phyloP scores from a whole-genome alignment of 2,113 vertebrate genomes.

The Rostratula benghalensis region DNA sequence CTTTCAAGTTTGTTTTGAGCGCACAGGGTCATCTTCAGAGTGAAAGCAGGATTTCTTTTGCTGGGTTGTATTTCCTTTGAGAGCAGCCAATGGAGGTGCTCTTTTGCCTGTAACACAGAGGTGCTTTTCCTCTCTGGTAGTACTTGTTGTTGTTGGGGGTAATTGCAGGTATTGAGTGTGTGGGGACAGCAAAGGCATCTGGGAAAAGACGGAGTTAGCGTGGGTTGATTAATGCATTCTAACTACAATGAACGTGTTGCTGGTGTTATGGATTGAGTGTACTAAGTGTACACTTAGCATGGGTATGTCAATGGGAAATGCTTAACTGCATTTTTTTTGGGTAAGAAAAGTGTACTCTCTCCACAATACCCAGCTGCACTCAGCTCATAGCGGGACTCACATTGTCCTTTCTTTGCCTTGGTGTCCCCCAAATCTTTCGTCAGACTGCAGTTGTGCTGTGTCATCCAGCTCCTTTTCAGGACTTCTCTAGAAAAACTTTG shows the following conservation, averaged over 20 bases:
- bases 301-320: not conserved
- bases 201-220: not conserved
- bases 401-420: not conserved
- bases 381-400: not conserved
- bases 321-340: not conserved
- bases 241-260: not conserved
- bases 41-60: not conserved
- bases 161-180: conserved; percentile 24
- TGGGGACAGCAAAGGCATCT: not conserved
- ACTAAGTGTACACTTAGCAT: not conserved
- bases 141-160: not conserved
- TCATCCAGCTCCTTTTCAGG: not conserved
- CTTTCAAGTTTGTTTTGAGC: not conserved
- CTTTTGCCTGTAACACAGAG: not conserved
- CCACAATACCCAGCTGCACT: conserved; percentile 33
- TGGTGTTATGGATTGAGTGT: not conserved
- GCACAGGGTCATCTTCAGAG: not conserved
- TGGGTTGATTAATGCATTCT: not conserved
- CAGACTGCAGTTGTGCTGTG: not conserved
- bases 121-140: not conserved
- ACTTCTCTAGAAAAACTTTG: not conserved
- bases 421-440: not conserved
- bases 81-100: not conserved
- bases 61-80: not conserved
- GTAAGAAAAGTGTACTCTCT: conserved; percentile 44